Evolutionary conservation across 2,113 vertebrate genomes (phyloP), one percentile per base, ranked within the genome.

Genomic region (Platichthys stellatus): DNA sequence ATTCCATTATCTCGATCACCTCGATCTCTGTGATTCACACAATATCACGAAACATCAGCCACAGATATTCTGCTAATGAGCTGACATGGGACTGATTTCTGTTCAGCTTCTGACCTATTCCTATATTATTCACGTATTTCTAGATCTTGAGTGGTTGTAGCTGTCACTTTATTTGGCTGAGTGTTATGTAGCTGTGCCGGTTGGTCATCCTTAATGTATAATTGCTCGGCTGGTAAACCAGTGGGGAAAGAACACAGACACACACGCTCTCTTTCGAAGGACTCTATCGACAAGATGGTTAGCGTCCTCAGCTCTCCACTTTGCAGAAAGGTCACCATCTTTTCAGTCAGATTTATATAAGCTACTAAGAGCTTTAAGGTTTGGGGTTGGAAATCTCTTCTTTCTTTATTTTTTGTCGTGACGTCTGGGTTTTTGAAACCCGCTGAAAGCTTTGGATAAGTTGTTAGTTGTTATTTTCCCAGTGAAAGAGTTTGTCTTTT

Each of bases 381-480:
- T 87, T 68, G 15, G 63, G 28, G 23, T 62, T 72, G 20, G 77
- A 70, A 83, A 67, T 81, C 64, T 28, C 45, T 80, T 28, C 79
- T 77, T 79, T 81, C 76, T 18, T 1, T 51, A 28, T 82, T 77
- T 79, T 81, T 78, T 18, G 1, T 51, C 2, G 47, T 76, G 54
- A 68, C 76, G 67, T 71, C 31, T 69, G 74, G 49, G 23, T 51
- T 51, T 77, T 81, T 78, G 61, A 72, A 72, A 72, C 67, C 67
- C 47, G 66, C 74, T 85, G 82, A 86, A 80, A 85, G 80, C 63
- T 61, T 69, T 35, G 60, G 75, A 58, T 73, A 74, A 82, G 47
- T 72, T 81, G 86, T 89, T 88, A 78, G 84, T 87, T 86, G 84
- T 91, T 91, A 86, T 93, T 92, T 88, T 88, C 85, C 81, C 76